phyloP scores from a whole-genome alignment of 2,113 vertebrate species.

The Cheirogaleus medius region DNA sequence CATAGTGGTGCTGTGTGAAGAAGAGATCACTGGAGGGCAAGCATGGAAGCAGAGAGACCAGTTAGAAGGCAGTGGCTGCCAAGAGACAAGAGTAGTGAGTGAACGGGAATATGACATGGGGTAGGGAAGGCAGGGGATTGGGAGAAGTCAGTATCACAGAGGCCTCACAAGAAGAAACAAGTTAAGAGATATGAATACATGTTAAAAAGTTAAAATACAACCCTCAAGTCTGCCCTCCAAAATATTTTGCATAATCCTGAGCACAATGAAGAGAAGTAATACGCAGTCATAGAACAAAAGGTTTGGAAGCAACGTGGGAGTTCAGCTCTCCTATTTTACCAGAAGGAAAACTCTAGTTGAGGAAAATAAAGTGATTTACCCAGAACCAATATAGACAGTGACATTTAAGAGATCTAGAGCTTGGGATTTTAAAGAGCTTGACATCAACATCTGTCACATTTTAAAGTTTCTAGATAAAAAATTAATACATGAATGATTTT shows the following conservation, averaged over 20 bases:
- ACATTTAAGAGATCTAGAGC: neutral
- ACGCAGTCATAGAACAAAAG: neutral
- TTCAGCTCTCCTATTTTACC: neutral
- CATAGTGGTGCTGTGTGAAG: neutral
- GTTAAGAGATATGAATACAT: neutral
- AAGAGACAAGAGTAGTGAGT: neutral
- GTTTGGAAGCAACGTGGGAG: too few relatives aligned
- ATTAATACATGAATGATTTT: constrained; percentile 17
- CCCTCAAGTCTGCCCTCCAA: neutral
- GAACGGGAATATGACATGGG: neutral
- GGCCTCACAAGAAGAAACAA: neutral
- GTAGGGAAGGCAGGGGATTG: neutral
- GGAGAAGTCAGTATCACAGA: neutral
- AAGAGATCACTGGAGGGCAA: neutral
- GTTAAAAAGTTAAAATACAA: neutral
- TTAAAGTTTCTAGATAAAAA: constrained; percentile 27
- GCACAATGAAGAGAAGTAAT: neutral
- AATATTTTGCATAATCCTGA: neutral
- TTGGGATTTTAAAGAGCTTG: neutral
- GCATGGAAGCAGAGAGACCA: neutral
- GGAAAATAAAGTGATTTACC: neutral
- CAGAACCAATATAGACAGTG: neutral
- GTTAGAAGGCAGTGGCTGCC: neutral
- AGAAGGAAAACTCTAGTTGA: neutral
- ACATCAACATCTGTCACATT: neutral